Evolutionary conservation across 2,113 vertebrate species (phyloP), one percentile per base, ranked within the genome.

Genomic region (Odontesthes bonariensis): DNA sequence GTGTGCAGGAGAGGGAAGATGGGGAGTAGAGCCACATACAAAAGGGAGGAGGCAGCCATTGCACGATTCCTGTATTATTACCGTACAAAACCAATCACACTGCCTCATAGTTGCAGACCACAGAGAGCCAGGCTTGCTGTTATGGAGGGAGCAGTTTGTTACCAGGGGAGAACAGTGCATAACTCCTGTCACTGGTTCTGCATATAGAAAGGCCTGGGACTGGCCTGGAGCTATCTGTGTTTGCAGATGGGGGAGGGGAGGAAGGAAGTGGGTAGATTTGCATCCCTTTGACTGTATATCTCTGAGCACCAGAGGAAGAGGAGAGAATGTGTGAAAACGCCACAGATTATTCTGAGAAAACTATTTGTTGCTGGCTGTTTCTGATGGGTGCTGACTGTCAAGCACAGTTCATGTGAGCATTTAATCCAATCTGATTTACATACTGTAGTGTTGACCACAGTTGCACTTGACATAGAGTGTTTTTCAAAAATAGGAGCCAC

Each of bases 201-300:
- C 92, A 91, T 91, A 86, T 91, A 84, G 90, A 92, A 91, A 88
- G 87, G 88, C 84, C 88, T 83, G 89, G 87, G 90, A 91, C 86
- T 87, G 86, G 89, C 91, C 90, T 11, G 78, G 75, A 86, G 92
- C 90, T 88, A 91, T 91, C 88, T 84, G 75, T 88, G 85, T 90
- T 90, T 90, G 87, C 91, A 91, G 75, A 86, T 86, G 90, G 88
- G 85, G 88, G 82, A 82, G 35, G 86, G 86, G 79, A 76, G 68
- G 81, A 89, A 88, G 88, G 86, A 87, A 88, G 81, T 84, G 83
- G 86, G 72, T 63, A 88, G 80, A 91, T 92, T 92, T 93, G 90
- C 90, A 93, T 93, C 90, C 89, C 88, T 93, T 91, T 93, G 90
- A 91, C 90, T 88, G 73, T 75, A 69, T 89, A 91, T 91, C 90